Conservation (phyloP, 92 coral and sea anemone genomes). For the Epizoanthus fatuus region DNA sequence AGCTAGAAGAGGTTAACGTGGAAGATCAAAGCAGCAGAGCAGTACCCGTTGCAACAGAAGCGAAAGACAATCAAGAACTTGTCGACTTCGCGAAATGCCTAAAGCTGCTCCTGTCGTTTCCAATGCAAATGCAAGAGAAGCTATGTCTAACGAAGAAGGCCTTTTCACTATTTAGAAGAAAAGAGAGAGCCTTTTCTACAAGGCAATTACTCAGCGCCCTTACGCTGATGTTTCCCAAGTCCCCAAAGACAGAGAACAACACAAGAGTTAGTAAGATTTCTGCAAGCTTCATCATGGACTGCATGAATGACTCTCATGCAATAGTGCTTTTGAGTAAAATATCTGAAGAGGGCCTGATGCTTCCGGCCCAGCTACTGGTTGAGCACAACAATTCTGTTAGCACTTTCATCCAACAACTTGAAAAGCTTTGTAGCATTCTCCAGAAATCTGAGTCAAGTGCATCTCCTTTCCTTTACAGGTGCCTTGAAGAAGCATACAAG, state of each 20-base stretch:
- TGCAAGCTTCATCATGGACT: background rate
- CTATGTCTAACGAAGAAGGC: background rate
- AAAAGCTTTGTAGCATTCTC: background rate
- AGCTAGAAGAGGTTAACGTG: too few species aligned
- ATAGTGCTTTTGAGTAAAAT: background rate
- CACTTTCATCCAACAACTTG: background rate
- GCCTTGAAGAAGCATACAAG: background rate
- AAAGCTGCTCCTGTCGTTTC: background rate
- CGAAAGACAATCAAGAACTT: background rate
- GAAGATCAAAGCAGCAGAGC: background rate
- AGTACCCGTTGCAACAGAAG: background rate
- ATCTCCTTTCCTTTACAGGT: background rate
- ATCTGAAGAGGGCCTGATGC: background rate
- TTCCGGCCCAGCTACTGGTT: background rate
- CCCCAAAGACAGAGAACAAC: background rate
- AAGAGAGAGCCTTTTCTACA: background rate
- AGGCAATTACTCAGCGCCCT: background rate
- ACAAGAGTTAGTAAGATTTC: too few species aligned
- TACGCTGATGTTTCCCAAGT: background rate
- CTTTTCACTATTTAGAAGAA: background rate
- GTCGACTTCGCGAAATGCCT: background rate
- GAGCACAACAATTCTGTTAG: background rate
- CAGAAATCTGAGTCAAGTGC: background rate
- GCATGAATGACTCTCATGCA: background rate
- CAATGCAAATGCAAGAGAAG: background rate